These are phyloP conservation scores for Thymelicus acteon DNA, from an alignment of 2,888 invertebrate genomes.

Conservation along the genomic window DNA sequence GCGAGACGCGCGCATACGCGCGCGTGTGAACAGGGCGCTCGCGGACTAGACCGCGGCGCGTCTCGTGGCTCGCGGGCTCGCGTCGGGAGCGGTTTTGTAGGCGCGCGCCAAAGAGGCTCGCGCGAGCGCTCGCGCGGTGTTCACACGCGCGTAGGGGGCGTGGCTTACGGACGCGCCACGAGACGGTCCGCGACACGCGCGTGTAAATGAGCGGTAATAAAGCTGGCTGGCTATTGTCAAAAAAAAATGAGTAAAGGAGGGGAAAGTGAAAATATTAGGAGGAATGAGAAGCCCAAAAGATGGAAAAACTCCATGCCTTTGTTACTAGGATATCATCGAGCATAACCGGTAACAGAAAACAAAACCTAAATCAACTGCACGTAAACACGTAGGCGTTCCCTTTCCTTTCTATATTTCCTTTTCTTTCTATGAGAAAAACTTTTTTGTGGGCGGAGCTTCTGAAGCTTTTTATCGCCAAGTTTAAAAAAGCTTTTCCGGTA, in stretches of 20 bases:
- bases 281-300: slow-evolving; percentile 33
- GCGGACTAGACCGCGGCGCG: no score
- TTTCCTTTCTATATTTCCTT: slow-evolving; percentile 32
- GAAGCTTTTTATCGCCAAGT: slow-evolving; percentile 39
- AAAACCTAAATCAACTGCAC: not conserved
- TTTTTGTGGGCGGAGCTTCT: slow-evolving; percentile 46
- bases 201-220: no score
- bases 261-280: not conserved
- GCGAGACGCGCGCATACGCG: no score
- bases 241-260: not conserved
- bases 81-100: no score
- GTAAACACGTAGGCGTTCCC: slow-evolving; percentile 7
- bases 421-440: slow-evolving; percentile 40
- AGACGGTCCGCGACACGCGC: no score
- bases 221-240: no score
- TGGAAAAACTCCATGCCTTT: slow-evolving; percentile 64
- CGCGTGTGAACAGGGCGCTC: no score
- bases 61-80: no score
- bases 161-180: no score
- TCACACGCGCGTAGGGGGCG: no score
- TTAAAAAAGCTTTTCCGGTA: slow-evolving; percentile 75
- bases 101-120: no score
- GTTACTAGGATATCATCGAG: slow-evolving; percentile 58
- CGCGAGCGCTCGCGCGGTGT: no score
- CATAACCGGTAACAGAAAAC: not conserved